Evolutionary conservation across 1,140 invertebrate genomes (phyloP).

Genomic region (Ptiloglossa arizonensis): DNA sequence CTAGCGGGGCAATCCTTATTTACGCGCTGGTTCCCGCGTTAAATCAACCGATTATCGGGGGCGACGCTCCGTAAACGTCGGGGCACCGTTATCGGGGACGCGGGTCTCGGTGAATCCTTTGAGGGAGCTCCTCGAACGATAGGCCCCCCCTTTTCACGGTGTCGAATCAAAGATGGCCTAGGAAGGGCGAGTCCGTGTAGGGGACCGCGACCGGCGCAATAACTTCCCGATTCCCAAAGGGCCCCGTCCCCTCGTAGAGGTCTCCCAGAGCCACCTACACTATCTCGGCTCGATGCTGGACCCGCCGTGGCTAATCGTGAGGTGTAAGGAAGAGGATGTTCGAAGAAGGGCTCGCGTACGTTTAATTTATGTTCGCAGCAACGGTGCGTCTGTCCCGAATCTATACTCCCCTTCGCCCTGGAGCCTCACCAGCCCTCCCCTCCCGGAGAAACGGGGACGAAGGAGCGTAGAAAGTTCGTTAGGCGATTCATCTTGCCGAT

Average conservation of each 20-base stretch:
- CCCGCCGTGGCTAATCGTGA: slow-evolving; percentile 58
- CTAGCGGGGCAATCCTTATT: slow-evolving; percentile 58
- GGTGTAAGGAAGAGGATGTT: slow-evolving; percentile 48
- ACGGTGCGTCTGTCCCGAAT: slow-evolving; percentile 35
- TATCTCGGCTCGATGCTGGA: slow-evolving; percentile 22
- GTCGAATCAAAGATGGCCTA: background rate
- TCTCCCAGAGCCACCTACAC: slow-evolving; percentile 48
- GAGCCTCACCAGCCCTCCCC: background rate
- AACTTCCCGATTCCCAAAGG: slow-evolving; percentile 62
- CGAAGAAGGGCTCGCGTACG: slow-evolving; percentile 24
- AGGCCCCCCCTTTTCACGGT: slow-evolving; percentile 17
- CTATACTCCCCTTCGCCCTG: slow-evolving; percentile 34
- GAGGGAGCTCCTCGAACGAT: background rate
- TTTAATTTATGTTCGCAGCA: slow-evolving; percentile 59
- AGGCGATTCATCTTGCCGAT: slow-evolving; percentile 55
- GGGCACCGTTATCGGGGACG: slow-evolving; percentile 21
- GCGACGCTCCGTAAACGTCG: background rate
- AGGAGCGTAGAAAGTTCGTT: slow-evolving; percentile 46
- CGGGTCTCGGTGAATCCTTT: slow-evolving; percentile 1
- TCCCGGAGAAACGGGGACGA: background rate
- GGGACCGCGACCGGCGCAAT: slow-evolving; percentile 18
- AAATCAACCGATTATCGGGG: slow-evolving; percentile 63
- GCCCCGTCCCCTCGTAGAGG: slow-evolving; percentile 11
- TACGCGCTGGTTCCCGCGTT: slow-evolving; percentile 48
- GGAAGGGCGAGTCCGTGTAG: slow-evolving; percentile 9